Conservation (phyloP, 2,888 invertebrate species). For the Diadegma fenestrale region DNA sequence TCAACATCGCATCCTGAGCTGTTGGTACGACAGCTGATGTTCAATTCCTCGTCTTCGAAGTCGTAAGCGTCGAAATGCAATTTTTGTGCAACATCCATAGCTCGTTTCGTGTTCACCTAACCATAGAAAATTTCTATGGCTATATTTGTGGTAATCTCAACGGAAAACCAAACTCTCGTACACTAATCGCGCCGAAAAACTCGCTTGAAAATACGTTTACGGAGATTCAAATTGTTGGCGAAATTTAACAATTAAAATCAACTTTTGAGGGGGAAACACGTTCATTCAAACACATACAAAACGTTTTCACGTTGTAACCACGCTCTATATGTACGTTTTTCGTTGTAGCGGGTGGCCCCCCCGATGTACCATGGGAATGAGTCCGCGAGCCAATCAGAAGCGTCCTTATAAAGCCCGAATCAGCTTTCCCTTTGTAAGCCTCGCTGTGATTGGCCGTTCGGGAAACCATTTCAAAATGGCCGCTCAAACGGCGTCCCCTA, state of each 20-base stretch:
- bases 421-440: conserved; percentile 55
- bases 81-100: conserved; percentile 83
- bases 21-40: conserved; percentile 85
- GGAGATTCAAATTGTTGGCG: conserved; percentile 54
- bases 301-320: conserved; percentile 69
- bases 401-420: conserved; percentile 49
- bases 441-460: conserved; percentile 72
- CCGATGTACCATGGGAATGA: conserved; percentile 72
- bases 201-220: conserved; percentile 1
- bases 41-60: conserved; percentile 86
- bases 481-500: conserved; percentile 66
- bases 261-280: conserved; percentile 62
- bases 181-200: conserved; percentile 62
- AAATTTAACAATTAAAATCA: conserved; percentile 62
- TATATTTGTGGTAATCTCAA: conserved; percentile 34
- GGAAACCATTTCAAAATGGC: conserved; percentile 57
- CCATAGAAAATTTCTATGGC: conserved; percentile 54
- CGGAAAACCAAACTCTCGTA: conserved; percentile 19
- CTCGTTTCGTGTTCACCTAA: conserved; percentile 49
- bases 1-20: conserved; percentile 88
- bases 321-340: conserved; percentile 74
- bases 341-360: conserved; percentile 79
- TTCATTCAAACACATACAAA: conserved; percentile 75
- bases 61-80: conserved; percentile 82
- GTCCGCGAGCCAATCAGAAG: conserved; percentile 70